Conservation (phyloP, 1,140 invertebrate species). For the Nephila pilipes region DNA sequence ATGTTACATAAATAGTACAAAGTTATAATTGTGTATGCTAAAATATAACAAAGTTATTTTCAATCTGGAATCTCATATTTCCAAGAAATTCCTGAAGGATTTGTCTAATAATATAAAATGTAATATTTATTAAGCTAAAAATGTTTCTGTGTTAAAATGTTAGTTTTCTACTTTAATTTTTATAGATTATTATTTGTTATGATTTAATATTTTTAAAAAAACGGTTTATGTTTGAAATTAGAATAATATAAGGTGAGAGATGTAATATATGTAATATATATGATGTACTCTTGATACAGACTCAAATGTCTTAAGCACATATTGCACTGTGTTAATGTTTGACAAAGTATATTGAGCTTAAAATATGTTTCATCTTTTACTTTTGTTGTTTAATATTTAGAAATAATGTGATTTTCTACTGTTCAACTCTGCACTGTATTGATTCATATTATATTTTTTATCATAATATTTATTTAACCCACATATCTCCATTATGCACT, state of each 20-base stretch:
- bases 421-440: background rate
- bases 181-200: too few species aligned
- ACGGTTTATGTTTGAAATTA: background rate
- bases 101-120: too few species aligned
- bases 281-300: background rate
- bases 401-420: background rate
- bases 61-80: too few species aligned
- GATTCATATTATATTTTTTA: background rate
- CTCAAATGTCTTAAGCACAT: background rate
- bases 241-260: background rate
- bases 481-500: background rate
- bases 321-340: conserved; percentile 13
- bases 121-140: background rate
- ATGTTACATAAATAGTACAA: too few species aligned
- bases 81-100: too few species aligned
- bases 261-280: background rate
- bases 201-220: too few species aligned
- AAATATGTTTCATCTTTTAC: background rate
- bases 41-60: too few species aligned
- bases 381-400: background rate
- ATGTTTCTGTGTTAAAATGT: background rate
- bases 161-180: background rate
- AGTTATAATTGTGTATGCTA: too few species aligned
- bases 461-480: background rate
- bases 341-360: conserved; percentile 28